Evolutionary conservation across 1,140 invertebrate species (phyloP).

Genomic region (Diachasmimorpha longicaudata): DNA sequence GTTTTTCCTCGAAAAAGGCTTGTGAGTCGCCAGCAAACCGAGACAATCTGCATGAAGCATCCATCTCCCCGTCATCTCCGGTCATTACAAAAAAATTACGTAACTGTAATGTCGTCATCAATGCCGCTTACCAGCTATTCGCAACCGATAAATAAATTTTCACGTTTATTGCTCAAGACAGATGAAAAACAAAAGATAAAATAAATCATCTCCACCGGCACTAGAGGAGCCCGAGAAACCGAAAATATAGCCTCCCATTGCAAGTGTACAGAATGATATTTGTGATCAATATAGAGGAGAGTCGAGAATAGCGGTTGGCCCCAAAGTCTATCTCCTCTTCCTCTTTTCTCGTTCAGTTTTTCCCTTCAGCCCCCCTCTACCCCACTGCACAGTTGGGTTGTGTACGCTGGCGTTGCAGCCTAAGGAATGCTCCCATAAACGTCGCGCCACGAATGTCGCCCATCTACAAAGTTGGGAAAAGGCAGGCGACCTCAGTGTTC

Average conservation of each 20-base stretch:
- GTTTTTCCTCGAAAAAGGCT: not conserved
- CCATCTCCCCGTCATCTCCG: not conserved
- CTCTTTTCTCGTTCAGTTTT: not conserved
- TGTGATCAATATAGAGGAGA: constrained; percentile 28
- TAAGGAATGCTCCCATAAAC: constrained; percentile 48
- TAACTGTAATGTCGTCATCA: not conserved
- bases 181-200: not conserved
- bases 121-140: not conserved
- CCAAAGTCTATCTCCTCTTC: not conserved
- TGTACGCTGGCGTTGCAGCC: constrained; percentile 12
- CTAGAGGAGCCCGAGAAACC: not conserved
- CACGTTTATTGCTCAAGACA: not conserved
- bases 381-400: not conserved
- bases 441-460: constrained; percentile 42
- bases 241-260: constrained; percentile 6
- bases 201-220: not conserved
- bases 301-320: constrained; percentile 9
- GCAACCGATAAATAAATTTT: not conserved
- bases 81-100: not conserved
- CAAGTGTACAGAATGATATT: constrained; percentile 24
- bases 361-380: not conserved
- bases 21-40: not conserved
- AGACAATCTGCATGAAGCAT: not conserved
- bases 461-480: constrained; percentile 35
- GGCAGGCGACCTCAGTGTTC: constrained; percentile 18